phyloP scores from a whole-genome alignment of 2,113 vertebrate genomes.

The Phrynocephalus versicolor region DNA sequence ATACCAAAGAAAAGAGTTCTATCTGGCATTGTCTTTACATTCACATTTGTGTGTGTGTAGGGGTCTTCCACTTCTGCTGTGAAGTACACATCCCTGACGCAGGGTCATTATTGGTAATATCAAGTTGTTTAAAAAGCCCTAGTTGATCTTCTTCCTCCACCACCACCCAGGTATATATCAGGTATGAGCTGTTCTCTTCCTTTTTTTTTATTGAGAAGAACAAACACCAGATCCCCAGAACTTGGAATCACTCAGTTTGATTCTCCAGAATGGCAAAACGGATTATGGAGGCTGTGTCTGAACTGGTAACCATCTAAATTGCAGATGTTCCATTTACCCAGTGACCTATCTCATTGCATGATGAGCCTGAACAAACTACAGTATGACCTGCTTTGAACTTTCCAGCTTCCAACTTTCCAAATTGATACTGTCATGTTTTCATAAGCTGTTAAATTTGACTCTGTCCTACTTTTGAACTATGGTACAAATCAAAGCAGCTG shows the following conservation, averaged over 20 bases:
- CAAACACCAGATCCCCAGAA: not conserved
- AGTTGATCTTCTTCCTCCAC: no score
- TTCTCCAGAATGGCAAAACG: not conserved
- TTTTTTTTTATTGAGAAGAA: not conserved
- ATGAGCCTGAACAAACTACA: not conserved
- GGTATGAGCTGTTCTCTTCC: not conserved
- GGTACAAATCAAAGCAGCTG: not conserved
- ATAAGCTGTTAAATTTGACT: not conserved
- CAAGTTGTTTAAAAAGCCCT: not conserved
- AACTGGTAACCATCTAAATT: no score
- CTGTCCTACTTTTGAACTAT: not conserved
- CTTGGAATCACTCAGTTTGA: not conserved
- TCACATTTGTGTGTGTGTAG: not conserved
- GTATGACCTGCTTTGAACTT: not conserved
- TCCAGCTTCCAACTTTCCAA: not conserved
- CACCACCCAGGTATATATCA: not conserved
- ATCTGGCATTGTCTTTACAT: no score
- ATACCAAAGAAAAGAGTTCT: no score
- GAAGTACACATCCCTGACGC: not conserved
- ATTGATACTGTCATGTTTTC: not conserved
- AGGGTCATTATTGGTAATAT: not conserved
- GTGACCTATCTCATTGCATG: no score
- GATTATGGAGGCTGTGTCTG: not conserved
- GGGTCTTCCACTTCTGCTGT: not conserved
- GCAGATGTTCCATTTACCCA: not conserved